phyloP scores from a whole-genome alignment of 2,888 invertebrate genomes.

The Drosophila borealis region DNA sequence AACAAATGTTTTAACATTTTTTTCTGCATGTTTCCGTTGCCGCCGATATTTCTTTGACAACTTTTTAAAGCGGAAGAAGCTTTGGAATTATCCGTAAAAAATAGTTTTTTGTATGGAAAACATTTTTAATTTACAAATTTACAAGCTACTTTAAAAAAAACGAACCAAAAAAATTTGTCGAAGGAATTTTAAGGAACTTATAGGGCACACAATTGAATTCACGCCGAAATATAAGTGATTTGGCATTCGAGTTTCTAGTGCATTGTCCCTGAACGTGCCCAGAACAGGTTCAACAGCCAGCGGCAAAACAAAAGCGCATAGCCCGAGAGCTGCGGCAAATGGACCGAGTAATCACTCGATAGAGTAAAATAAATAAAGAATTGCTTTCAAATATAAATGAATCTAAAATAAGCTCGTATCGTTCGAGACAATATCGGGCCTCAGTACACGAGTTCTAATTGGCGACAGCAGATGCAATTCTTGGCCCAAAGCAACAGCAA shows the following conservation, averaged over 20 bases:
- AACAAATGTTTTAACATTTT: not conserved
- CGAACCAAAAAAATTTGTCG: too few relatives aligned
- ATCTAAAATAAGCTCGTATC: conserved; percentile 20
- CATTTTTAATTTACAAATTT: not conserved
- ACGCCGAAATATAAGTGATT: not conserved
- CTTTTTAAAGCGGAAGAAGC: too few relatives aligned
- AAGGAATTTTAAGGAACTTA: too few relatives aligned
- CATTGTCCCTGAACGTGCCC: conserved; percentile 30
- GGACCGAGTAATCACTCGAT: conserved; percentile 30
- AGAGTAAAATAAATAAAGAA: conserved; percentile 68
- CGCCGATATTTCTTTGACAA: too few relatives aligned
- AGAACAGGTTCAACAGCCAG: conserved; percentile 47
- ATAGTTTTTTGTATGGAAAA: not conserved
- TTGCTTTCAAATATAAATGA: conserved; percentile 69
- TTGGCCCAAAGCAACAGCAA: conserved; percentile 33
- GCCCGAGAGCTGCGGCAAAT: conserved; percentile 1
- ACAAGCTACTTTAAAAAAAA: too few relatives aligned
- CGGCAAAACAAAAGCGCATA: conserved; percentile 3
- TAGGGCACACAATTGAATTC: too few relatives aligned
- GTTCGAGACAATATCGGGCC: conserved; percentile 18
- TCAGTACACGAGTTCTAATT: conserved; percentile 50
- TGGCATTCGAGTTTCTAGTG: conserved; percentile 23
- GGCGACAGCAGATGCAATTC: conserved; percentile 49
- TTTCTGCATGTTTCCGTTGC: too few relatives aligned
- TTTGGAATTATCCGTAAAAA: not conserved